These are phyloP conservation scores for Erebia ligea DNA, from an alignment of 2,888 invertebrate species.

Conservation along the genomic window DNA sequence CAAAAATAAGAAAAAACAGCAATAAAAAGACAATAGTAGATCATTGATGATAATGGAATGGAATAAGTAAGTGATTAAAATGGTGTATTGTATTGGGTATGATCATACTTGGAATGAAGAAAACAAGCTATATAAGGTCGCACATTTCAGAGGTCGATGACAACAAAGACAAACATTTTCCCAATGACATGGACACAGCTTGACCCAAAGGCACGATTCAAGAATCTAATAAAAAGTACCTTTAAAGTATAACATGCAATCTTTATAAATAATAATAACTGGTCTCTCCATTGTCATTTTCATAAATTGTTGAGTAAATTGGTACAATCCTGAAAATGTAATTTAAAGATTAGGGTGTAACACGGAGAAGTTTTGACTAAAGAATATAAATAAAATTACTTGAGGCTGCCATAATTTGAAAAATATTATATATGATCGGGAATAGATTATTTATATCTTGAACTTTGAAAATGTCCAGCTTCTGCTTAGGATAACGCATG, in stretches of 20 bases:
- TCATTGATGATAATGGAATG: slow-evolving; percentile 1
- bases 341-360: slow-evolving; percentile 9
- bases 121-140: neutral
- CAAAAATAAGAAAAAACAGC: neutral
- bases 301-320: slow-evolving; percentile 64
- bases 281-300: slow-evolving; percentile 65
- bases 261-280: slow-evolving; percentile 33
- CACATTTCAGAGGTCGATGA: neutral
- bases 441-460: no score
- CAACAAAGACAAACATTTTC: slow-evolving; percentile 20
- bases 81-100: neutral
- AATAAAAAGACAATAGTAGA: neutral
- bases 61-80: neutral
- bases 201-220: slow-evolving; percentile 21
- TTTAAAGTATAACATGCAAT: slow-evolving; percentile 39
- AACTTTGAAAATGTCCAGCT: no score
- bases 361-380: neutral
- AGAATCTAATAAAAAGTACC: slow-evolving; percentile 40
- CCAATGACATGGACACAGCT: slow-evolving; percentile 34
- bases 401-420: no score
- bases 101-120: neutral
- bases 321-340: slow-evolving; percentile 60
- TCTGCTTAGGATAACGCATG: no score
- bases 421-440: no score
- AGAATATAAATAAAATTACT: neutral